Evolutionary conservation across 1,140 invertebrate species (phyloP).

Genomic region (Teleogryllus occipitalis): DNA sequence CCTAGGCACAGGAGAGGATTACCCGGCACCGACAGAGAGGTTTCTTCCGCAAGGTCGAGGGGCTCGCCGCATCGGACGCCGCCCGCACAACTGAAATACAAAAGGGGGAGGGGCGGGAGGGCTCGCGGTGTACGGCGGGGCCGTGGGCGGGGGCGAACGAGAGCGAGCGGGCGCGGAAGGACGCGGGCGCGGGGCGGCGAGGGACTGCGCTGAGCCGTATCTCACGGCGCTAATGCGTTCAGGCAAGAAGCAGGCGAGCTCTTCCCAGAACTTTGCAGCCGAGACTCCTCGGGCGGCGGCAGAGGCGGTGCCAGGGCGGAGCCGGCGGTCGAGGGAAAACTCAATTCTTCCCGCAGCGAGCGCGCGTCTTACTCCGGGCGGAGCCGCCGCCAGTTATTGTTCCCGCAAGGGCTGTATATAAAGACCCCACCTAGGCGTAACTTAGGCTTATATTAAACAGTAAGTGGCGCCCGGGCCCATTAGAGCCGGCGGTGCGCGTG

Average conservation of each 20-base stretch:
- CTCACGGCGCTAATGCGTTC: background rate
- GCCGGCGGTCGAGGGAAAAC: background rate
- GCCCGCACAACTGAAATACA: background rate
- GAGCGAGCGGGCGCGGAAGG: background rate
- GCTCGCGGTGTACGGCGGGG: too few relatives aligned
- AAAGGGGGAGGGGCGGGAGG: background rate
- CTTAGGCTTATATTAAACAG: constrained; percentile 5
- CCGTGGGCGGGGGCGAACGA: background rate
- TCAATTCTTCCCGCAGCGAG: background rate
- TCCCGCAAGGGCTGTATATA: background rate
- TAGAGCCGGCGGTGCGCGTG: background rate
- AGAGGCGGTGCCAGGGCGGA: background rate
- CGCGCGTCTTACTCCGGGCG: background rate
- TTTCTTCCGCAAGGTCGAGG: background rate
- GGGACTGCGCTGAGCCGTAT: background rate
- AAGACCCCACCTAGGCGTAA: background rate
- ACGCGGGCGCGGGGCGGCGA: too few relatives aligned
- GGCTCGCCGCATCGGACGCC: background rate
- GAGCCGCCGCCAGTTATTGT: background rate
- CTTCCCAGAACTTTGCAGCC: background rate
- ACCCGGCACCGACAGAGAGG: background rate
- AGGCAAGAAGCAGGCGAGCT: background rate
- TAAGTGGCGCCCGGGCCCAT: background rate
- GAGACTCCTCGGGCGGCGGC: background rate
- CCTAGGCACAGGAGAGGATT: background rate